A percentile compares a stretch with the other conserved stretches of the same genome.
Conservation (phyloP, 1,140 invertebrate genomes). For the Nilaparvata lugens region DNA sequence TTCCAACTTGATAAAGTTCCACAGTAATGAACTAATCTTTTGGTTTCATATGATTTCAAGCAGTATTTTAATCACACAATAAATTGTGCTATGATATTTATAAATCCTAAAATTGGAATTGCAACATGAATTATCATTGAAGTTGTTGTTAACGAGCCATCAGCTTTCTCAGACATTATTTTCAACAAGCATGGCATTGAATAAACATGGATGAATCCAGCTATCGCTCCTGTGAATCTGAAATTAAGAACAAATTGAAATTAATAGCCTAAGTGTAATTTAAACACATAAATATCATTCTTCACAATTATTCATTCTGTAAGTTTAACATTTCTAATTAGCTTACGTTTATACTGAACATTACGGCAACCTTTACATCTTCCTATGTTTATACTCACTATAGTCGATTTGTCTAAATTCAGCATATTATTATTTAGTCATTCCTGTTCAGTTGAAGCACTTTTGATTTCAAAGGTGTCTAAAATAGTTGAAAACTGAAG, state of each 20-base stretch:
- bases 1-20: too few species aligned
- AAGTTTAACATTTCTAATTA: background rate
- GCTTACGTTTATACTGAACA: background rate
- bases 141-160: conserved; percentile 45
- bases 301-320: background rate
- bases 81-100: conserved; percentile 73
- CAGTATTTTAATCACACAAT: conserved; percentile 39
- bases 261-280: background rate
- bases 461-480: too few species aligned
- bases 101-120: conserved; percentile 57
- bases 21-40: too few species aligned
- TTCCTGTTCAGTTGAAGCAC: too few species aligned
- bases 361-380: background rate
- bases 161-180: conserved; percentile 50
- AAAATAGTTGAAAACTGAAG: too few species aligned
- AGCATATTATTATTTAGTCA: too few species aligned
- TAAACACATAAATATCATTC: too few species aligned
- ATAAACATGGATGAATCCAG: conserved; percentile 82
- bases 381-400: background rate
- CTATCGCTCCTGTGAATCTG: conserved; percentile 79
- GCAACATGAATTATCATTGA: conserved; percentile 46
- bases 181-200: conserved; percentile 69
- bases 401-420: too few species aligned
- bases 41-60: too few species aligned
- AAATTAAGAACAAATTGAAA: conserved; percentile 24